Percentiles rank a stretch among this genome's conserved stretches.
Conservation (phyloP, 2,113 vertebrate genomes). For the human (Homo sapiens) region DNA sequence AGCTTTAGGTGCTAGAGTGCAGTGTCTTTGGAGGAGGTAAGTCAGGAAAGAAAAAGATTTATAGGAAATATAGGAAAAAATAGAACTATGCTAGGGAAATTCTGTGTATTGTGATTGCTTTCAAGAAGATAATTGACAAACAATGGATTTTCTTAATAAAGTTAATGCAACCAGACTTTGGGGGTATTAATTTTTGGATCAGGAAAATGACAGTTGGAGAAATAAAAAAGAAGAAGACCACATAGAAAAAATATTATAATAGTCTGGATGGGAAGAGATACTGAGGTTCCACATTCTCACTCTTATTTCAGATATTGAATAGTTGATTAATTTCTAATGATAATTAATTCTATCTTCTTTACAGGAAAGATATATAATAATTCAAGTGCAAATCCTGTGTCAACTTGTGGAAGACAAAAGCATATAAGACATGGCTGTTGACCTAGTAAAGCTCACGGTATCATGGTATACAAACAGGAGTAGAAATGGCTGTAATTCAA, state of each 20-base stretch:
- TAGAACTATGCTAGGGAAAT: neutral
- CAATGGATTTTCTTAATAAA: neutral
- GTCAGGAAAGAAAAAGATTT: neutral
- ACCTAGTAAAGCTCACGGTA: neutral
- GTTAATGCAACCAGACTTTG: neutral
- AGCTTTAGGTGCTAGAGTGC: neutral
- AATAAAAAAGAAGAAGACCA: neutral
- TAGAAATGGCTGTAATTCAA: neutral
- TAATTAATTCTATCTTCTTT: neutral
- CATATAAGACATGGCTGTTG: neutral
- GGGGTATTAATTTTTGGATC: neutral
- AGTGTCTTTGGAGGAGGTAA: neutral
- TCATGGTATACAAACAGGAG: neutral
- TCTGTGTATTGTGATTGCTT: neutral
- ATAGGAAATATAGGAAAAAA: neutral
- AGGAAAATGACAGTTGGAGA: neutral
- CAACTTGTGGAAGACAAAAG: neutral
- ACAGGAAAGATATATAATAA: neutral
- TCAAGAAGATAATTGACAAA: neutral
- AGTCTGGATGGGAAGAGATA: neutral
- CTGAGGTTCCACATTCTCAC: neutral
- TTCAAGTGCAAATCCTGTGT: neutral
- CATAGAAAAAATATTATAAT: neutral
- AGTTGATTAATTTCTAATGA: neutral
- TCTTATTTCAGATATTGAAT: neutral